These are phyloP conservation scores for Keiferia lycopersicella DNA, from an alignment of 2,888 invertebrate genomes.

Conservation along the genomic window DNA sequence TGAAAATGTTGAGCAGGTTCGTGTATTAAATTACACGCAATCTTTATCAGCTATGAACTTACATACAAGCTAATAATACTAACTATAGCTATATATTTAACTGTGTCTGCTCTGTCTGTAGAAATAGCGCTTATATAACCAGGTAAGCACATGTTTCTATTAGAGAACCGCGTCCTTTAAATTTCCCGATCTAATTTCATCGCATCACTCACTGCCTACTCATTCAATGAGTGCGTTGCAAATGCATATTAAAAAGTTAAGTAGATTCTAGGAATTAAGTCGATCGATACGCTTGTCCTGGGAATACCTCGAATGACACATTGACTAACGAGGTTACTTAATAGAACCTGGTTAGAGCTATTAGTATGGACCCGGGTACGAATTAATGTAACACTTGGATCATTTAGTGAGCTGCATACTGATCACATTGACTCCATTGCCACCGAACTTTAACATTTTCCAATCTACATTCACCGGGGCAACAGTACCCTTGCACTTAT, in stretches of 20 bases:
- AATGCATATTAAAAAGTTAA: no score
- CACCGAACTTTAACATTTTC: constrained; percentile 13
- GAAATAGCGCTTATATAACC: no score
- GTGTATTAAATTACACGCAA: background rate
- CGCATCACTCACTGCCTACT: no score
- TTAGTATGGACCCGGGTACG: constrained; percentile 12
- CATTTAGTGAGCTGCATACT: constrained; percentile 3
- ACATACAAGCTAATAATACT: no score
- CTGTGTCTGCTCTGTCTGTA: no score
- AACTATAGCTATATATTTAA: no score
- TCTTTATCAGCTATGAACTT: background rate
- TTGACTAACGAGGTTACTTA: background rate
- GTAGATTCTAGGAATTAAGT: background rate
- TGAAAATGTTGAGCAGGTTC: no score
- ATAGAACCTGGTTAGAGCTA: background rate
- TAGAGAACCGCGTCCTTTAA: no score
- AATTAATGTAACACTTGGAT: constrained; percentile 5
- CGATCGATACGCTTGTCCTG: background rate
- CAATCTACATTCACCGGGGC: constrained; percentile 1
- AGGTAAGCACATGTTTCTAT: no score
- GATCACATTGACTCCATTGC: constrained; percentile 7
- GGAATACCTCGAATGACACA: background rate
- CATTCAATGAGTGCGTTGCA: no score
- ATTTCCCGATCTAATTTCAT: no score
- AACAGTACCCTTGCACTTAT: constrained; percentile 6